Conservation (phyloP, 2,113 vertebrate genomes). For the Callipepla californica region DNA sequence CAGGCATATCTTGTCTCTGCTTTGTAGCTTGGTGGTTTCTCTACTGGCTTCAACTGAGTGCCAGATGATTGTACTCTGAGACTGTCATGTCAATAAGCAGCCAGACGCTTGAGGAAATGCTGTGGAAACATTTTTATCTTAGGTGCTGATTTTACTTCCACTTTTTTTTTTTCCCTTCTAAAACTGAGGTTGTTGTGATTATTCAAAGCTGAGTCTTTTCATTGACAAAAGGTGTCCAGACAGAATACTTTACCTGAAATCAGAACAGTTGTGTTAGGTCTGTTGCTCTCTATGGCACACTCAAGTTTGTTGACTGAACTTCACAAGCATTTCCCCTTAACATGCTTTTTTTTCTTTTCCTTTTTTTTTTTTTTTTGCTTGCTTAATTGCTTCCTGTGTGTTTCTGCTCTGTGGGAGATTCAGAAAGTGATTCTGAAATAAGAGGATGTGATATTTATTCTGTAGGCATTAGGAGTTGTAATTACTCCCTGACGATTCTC, state of each 20-base stretch:
- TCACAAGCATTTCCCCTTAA: conserved; percentile 20
- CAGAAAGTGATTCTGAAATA: conserved; percentile 32
- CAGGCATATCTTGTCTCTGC: neutral
- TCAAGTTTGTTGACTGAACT: conserved; percentile 29
- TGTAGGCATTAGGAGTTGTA: conserved; percentile 60
- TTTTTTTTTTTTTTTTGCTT: neutral
- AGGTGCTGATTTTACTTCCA: neutral
- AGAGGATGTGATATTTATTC: conserved; percentile 61
- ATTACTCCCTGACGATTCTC: conserved; percentile 66
- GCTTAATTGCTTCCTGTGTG: conserved; percentile 51
- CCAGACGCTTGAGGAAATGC: neutral
- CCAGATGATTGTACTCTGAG: neutral
- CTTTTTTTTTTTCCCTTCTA: neutral
- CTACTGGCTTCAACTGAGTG: neutral
- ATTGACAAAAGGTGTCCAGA: neutral
- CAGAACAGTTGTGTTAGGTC: neutral
- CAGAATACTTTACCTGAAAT: conserved; percentile 4
- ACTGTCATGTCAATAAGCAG: neutral
- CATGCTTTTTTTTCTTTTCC: neutral
- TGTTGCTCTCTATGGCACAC: neutral
- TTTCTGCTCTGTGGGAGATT: conserved; percentile 44
- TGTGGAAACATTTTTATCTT: rapidly evolving
- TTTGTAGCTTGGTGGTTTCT: neutral
- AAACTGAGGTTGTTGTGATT: neutral
- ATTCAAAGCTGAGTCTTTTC: neutral